A percentile compares a stretch with the other conserved stretches of the same genome.
Conservation (phyloP, 2,797 vertebrate genomes). For the Anguilla pacifica region DNA sequence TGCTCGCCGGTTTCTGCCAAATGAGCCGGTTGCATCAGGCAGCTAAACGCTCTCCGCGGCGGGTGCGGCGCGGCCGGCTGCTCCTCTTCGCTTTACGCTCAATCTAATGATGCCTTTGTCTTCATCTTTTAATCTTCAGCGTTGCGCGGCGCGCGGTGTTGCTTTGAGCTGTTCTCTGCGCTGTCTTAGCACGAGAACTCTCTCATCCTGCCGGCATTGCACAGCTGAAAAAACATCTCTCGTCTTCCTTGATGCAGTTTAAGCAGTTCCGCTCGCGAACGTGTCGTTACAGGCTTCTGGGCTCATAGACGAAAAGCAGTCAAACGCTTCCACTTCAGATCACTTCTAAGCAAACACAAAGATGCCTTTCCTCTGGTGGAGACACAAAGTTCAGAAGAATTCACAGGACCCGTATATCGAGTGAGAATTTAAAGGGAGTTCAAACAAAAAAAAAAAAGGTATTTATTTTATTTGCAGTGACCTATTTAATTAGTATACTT, state of each 20-base stretch:
- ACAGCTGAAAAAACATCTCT: neutral
- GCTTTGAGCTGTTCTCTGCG: neutral
- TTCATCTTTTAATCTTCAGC: neutral
- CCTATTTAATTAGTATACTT: slow-evolving; percentile 19
- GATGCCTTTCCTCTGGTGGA: neutral
- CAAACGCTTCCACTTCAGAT: neutral
- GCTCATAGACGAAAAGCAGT: neutral
- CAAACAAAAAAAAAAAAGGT: neutral
- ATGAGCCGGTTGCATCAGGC: neutral
- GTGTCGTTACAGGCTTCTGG: neutral
- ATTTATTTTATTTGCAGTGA: neutral
- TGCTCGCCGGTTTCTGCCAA: neutral
- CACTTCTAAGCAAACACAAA: neutral
- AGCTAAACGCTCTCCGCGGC: neutral
- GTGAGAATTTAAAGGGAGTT: slow-evolving; percentile 3
- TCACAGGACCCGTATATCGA: neutral
- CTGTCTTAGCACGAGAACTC: neutral
- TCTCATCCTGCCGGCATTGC: neutral
- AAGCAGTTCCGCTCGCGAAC: neutral
- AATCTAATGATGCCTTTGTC: neutral
- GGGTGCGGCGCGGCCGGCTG: neutral
- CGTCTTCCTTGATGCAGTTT: neutral
- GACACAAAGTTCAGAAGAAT: neutral
- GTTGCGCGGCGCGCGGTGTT: neutral
- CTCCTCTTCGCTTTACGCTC: neutral